Percentiles rank a stretch among this genome's conserved stretches.
phyloP scores from a whole-genome alignment of 2,888 invertebrate species.

The Camponotus fellah region DNA sequence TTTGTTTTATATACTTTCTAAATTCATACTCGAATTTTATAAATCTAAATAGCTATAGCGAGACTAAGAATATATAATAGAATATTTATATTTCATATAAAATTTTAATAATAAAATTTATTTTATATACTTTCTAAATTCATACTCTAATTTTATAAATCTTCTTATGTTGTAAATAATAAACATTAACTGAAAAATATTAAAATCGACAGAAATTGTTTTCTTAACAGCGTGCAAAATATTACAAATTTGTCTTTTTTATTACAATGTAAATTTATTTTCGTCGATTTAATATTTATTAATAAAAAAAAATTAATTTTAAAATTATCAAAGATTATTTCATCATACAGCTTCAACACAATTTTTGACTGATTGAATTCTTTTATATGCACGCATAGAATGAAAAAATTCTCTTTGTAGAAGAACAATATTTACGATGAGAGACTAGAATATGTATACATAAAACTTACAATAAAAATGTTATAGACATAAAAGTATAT shows the following conservation, averaged over 20 bases:
- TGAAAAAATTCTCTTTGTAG: neutral
- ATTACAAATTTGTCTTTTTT: neutral
- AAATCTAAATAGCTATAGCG: neutral
- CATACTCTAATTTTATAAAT: neutral
- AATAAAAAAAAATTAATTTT: too few species aligned
- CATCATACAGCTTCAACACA: neutral
- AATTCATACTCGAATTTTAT: neutral
- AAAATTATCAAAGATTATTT: neutral
- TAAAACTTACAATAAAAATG: neutral
- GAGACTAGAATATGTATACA: neutral
- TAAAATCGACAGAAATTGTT: neutral
- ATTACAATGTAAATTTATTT: neutral
- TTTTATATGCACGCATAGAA: neutral
- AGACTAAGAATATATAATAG: neutral
- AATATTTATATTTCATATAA: neutral
- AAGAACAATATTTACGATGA: neutral
- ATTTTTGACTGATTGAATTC: neutral
- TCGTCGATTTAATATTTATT: neutral
- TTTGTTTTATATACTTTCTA: neutral
- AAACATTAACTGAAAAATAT: neutral
- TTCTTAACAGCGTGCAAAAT: neutral
- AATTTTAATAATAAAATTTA: neutral
- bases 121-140: neutral
- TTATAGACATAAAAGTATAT: constrained; percentile 11
- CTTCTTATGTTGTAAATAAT: neutral